phyloP scores from a whole-genome alignment of 1,140 invertebrate species.

The Cyphomyrmex costatus region DNA sequence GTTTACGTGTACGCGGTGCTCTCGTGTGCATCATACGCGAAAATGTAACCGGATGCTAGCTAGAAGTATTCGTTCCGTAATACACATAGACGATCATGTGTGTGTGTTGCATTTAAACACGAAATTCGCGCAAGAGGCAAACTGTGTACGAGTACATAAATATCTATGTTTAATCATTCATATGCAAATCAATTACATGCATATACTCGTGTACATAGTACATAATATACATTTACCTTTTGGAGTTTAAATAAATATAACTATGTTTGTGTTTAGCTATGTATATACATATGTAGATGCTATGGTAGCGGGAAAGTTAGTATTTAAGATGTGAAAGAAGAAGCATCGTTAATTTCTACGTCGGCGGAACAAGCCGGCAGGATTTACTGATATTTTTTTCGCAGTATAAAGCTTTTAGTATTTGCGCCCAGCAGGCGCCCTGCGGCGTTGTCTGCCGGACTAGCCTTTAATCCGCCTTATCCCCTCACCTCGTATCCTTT shows the following conservation, averaged over 20 bases:
- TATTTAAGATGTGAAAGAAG: slow-evolving; percentile 41
- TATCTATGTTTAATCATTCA: slow-evolving; percentile 26
- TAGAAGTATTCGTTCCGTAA: slow-evolving; percentile 19
- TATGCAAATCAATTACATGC: slow-evolving; percentile 32
- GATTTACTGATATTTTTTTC: slow-evolving; percentile 79
- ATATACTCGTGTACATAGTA: not conserved
- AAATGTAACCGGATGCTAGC: slow-evolving; percentile 47
- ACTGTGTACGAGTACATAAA: not conserved
- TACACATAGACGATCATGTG: not conserved
- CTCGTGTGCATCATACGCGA: slow-evolving; percentile 47
- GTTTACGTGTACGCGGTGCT: slow-evolving; percentile 32
- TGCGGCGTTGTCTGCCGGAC: not conserved
- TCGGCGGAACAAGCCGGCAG: slow-evolving; percentile 71
- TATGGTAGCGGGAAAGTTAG: not conserved
- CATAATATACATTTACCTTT: not conserved
- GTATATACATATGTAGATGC: not conserved
- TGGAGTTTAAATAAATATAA: slow-evolving; percentile 7
- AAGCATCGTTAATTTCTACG: slow-evolving; percentile 78
- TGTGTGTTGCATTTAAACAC: slow-evolving; percentile 2
- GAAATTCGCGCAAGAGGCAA: not conserved
- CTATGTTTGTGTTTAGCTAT: not conserved
- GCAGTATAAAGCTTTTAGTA: slow-evolving; percentile 77
- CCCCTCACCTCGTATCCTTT: slow-evolving; percentile 31
- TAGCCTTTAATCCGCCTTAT: slow-evolving; percentile 37
- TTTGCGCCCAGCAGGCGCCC: slow-evolving; percentile 52